These are phyloP conservation scores for Osmoderma eremita DNA, from an alignment of 2,888 invertebrate species.

Conservation along the genomic window DNA sequence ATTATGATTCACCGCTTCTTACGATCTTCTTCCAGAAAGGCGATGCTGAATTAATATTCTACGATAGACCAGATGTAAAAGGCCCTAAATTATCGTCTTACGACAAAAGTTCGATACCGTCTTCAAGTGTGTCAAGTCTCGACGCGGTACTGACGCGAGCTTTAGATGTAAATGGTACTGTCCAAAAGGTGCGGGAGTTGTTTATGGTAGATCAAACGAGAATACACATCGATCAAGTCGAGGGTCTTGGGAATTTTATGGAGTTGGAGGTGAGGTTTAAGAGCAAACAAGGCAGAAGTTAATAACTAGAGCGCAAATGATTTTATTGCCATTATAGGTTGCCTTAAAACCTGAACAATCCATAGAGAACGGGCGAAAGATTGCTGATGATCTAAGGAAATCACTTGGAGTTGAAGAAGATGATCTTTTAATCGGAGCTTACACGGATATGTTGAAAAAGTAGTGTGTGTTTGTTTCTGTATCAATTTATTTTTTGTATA, in stretches of 20 bases:
- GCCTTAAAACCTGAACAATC: constrained; percentile 74
- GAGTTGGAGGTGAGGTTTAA: constrained; percentile 78
- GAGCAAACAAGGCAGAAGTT: background rate
- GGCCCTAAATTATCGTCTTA: constrained; percentile 86
- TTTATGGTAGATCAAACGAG: constrained; percentile 85
- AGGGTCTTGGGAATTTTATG: constrained; percentile 81
- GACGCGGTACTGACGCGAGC: constrained; percentile 68
- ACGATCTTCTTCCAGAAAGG: constrained; percentile 63
- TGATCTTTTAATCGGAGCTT: constrained; percentile 78
- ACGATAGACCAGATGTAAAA: constrained; percentile 77
- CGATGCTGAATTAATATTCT: constrained; percentile 78
- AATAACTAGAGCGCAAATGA: constrained; percentile 12
- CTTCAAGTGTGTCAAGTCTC: constrained; percentile 66
- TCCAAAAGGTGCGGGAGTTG: constrained; percentile 80
- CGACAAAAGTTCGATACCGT: constrained; percentile 69
- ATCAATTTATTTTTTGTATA: too few relatives aligned
- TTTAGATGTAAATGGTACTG: constrained; percentile 77
- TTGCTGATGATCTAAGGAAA: constrained; percentile 75
- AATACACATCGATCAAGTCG: constrained; percentile 88
- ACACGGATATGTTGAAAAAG: constrained; percentile 74
- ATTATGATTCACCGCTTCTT: background rate
- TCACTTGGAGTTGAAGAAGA: constrained; percentile 71
- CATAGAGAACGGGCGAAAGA: constrained; percentile 74
- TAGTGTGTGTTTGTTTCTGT: background rate
- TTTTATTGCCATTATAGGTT: constrained; percentile 65